Percentiles rank a stretch among this genome's conserved stretches.
Conservation (phyloP, 2,888 invertebrate genomes). For the Lycophotia porphyrea region DNA sequence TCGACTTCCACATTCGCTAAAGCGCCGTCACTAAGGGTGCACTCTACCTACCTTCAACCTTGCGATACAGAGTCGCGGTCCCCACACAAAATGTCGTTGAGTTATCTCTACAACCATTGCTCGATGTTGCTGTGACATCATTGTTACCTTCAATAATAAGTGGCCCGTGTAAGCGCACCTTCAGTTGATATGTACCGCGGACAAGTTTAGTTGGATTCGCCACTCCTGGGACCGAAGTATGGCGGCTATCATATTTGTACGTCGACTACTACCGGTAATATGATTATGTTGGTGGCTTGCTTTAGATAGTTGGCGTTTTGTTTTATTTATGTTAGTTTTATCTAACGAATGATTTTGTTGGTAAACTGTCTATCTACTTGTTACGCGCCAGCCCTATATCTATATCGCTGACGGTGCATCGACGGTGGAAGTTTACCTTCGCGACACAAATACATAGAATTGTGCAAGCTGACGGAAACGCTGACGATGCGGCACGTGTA, state of each 20-base stretch:
- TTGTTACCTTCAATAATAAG: conserved; percentile 4
- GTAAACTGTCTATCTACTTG: no score
- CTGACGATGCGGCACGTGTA: no score
- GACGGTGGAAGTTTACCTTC: no score
- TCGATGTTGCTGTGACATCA: background rate
- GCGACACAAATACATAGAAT: no score
- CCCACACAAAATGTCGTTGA: no score
- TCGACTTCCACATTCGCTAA: background rate
- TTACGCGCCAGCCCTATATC: no score
- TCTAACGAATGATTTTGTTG: conserved; percentile 34
- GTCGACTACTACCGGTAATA: conserved; percentile 67
- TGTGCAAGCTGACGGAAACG: no score
- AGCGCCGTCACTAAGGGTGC: background rate
- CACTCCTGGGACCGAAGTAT: conserved; percentile 62
- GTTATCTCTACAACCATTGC: background rate
- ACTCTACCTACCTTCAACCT: background rate
- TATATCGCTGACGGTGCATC: no score
- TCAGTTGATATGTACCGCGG: conserved; percentile 44
- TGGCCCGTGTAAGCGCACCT: conserved; percentile 23
- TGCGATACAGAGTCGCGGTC: background rate
- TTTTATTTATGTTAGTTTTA: conserved; percentile 51
- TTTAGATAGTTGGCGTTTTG: conserved; percentile 60
- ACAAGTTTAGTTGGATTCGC: conserved; percentile 63
- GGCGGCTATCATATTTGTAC: conserved; percentile 68
- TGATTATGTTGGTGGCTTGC: conserved; percentile 65